Evolutionary conservation across 2,888 invertebrate species (phyloP), one percentile per base, ranked within the genome.

Genomic region (Bembecia ichneumoniformis): DNA sequence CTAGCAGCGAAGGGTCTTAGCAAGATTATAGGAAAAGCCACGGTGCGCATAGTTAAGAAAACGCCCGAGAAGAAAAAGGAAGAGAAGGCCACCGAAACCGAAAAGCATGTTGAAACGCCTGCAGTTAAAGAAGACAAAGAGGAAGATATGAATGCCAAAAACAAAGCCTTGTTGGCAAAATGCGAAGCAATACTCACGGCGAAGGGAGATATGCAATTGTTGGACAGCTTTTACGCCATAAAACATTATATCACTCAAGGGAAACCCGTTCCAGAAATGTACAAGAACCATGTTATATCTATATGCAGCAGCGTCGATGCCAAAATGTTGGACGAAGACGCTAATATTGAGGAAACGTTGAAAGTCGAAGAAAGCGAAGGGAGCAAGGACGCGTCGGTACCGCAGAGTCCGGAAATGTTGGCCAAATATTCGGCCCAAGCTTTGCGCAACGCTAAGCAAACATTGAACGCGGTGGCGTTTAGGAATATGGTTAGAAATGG

Each of bases 391-490:
- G 52, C 62, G 0, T 47, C 66, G 1, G 66, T 72, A 0, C 64
- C 76, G 0, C 75, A 77, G 13, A 82, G 76, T 14, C 73, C 77
- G 0, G 84, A 84, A 47, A 61, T 79, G 3, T 46, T 86, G 14
- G 82, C 84, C 0, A 86, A 84, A 53, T 83, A 83, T 49, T 82
- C 86, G 0, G 82, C 84, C 0, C 82, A 82, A 51, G 86, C 84
- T 14, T 47, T 86, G 0, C 55, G 76, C 0, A 82, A 82, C 46
- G 86, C 83, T 0, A 79, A 84, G 17, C 81, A 86, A 13, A 81
- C 82, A 0, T 50, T 86, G 0, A 86, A 84, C 54, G 78, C 81
- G 0, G 81, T 84, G 0, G 84, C 84, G 0, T 84, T 86, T 48
- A 70, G 76, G 0, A 80, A 79, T 11, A 74, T 82, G 50, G 67